Conservation (phyloP, 2,888 invertebrate species). For the Drosophila setosimentum region DNA sequence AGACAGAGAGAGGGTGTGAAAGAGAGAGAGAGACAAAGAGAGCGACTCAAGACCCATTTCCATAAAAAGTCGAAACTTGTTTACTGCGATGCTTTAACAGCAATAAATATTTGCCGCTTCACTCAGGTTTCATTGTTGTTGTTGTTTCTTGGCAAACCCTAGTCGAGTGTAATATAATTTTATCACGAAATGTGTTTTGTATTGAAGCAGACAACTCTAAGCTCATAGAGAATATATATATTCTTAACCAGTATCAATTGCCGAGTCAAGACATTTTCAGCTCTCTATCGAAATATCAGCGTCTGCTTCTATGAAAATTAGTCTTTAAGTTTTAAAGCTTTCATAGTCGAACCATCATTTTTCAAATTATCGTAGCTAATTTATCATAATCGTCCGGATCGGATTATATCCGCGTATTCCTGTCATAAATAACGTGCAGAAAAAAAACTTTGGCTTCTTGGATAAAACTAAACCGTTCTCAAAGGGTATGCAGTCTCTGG, state of each 20-base stretch:
- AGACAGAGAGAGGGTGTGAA: conserved; percentile 6
- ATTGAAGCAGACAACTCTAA: neutral
- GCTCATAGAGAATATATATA: neutral
- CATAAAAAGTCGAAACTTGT: conserved; percentile 57
- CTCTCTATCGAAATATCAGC: neutral
- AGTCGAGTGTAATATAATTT: conserved; percentile 3
- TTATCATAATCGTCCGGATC: neutral
- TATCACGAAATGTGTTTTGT: neutral
- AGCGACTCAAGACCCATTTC: conserved; percentile 12
- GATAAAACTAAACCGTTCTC: neutral
- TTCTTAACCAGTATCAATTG: neutral
- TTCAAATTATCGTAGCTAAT: neutral
- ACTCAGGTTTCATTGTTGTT: conserved; percentile 50
- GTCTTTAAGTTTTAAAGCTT: neutral
- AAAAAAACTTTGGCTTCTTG: neutral
- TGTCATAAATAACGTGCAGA: too few species aligned
- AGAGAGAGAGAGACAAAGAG: neutral
- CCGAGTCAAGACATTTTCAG: neutral
- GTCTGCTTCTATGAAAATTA: too few species aligned
- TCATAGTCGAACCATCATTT: neutral
- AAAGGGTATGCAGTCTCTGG: neutral
- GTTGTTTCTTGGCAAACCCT: conserved; percentile 14
- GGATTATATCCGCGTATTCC: too few species aligned
- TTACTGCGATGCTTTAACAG: conserved; percentile 65
- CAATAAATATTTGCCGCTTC: conserved; percentile 75